Conservation (phyloP, 2,797 vertebrate genomes). For the Diplodus puntazzo region DNA sequence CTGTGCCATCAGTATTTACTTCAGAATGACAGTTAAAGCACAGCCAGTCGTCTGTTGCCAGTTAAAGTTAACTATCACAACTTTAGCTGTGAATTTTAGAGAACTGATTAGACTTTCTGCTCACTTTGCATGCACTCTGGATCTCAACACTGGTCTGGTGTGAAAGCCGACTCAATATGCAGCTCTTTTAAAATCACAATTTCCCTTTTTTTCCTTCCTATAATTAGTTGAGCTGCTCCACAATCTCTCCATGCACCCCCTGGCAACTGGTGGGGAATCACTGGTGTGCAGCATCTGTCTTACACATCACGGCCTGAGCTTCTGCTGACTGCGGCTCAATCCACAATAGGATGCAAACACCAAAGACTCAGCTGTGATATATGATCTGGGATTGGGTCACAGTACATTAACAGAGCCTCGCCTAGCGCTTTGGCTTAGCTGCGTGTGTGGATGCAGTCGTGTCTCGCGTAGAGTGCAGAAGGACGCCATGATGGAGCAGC, state of each 20-base stretch:
- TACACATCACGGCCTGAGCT: not conserved
- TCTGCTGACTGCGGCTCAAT: not conserved
- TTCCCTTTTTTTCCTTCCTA: not conserved
- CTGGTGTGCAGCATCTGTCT: not conserved
- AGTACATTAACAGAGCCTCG: not conserved
- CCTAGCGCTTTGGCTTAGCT: not conserved
- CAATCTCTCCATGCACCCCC: not conserved
- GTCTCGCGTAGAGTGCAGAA: not conserved
- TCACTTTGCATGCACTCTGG: not conserved
- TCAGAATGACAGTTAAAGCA: no score
- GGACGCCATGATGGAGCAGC: constrained; percentile 39
- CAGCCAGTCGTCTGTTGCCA: no score
- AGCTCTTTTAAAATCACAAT: not conserved
- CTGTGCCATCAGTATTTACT: no score
- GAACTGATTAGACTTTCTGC: not conserved
- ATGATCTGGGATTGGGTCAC: not conserved
- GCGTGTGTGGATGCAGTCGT: not conserved
- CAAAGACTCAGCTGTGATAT: not conserved
- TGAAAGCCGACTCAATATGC: not conserved
- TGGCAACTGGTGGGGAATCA: not conserved
- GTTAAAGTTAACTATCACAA: not conserved
- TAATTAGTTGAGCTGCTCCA: not conserved
- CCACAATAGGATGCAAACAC: not conserved
- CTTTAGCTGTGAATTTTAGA: not conserved
- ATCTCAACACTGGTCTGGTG: not conserved